Conservation (phyloP, 2,797 vertebrate genomes). For the Cheirogaleus major region DNA sequence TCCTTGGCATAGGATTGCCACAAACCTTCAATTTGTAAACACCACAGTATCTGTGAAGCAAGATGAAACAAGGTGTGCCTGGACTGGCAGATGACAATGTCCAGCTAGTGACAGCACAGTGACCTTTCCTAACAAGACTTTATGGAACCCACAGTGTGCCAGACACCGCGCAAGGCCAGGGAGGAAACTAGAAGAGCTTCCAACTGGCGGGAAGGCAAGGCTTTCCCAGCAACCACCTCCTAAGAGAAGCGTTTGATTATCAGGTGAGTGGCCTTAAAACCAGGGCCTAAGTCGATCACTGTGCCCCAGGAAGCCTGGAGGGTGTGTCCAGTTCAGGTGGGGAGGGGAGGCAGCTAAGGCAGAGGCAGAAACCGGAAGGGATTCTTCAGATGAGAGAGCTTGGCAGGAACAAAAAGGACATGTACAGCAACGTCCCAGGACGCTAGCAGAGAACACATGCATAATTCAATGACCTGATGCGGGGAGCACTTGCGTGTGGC, state of each 20-base stretch:
- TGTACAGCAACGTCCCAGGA: accelerated
- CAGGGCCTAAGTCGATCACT: too few species aligned
- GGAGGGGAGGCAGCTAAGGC: neutral
- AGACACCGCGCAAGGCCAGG: neutral
- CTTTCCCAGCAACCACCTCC: neutral
- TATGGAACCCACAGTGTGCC: neutral
- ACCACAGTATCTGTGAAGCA: neutral
- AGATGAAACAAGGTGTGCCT: neutral
- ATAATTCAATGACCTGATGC: accelerated
- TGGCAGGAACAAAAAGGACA: neutral
- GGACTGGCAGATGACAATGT: neutral
- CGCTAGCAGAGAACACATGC: neutral
- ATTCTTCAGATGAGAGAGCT: neutral
- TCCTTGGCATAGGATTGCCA: neutral
- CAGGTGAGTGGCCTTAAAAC: neutral
- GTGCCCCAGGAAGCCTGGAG: neutral
- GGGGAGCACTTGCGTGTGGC: accelerated
- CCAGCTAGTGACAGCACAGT: neutral
- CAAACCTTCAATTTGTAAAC: neutral
- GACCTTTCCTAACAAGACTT: neutral
- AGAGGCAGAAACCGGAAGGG: neutral
- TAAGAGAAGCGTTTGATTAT: neutral
- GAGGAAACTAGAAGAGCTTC: neutral
- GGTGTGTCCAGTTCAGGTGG: neutral
- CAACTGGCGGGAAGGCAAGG: neutral